Evolutionary conservation across 2,797 vertebrate genomes (phyloP), one percentile per base, ranked within the genome.

Genomic region (Danio albolineatus): DNA sequence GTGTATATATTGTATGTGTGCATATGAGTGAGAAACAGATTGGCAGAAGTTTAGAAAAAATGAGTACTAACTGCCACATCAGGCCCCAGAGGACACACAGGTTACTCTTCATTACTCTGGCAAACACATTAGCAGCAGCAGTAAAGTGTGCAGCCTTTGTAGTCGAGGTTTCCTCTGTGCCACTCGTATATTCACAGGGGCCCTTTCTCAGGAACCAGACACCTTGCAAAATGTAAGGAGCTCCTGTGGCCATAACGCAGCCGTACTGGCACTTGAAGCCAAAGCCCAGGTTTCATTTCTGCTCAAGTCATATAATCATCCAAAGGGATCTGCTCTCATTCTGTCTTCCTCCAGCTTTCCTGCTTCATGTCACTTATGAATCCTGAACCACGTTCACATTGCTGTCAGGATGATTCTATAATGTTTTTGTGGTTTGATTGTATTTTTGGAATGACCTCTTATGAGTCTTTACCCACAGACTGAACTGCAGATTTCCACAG

Each of bases 111-210:
- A 46, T 80, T 76, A 65, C 48, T 56, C 72, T 85, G 62, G 69
- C 60, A 76, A 80, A 82, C 16, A n/a, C 79, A 80, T 85, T 82
- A 85, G 76, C 44, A 62, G 41, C 39, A 74, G 70, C 46, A 70
- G 41, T 72, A 73, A 73, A 78, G 56, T 80, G 77, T 61, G 17
- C 19, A 38, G 65, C 59, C 80, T 74, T 65, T 81, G 71, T 83
- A 82, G 49, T 61, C 39, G 28, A 57, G 72, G 43, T 43, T 76
- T 77, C 77, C 66, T 75, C 65, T 64, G 73, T 65, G 74, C 56
- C 61, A 78, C 49, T 79, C 39, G 7, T 39, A 46, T 79, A 79
- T 73, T 73, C 48, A 65, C 67, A 44, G 4, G 69, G 51, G 73
- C 16, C 49, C 59, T 76, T 81, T 74, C 49, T 72, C 57, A 75